Evolutionary conservation across 2,113 vertebrate species (phyloP), one percentile per base, ranked within the genome.

Genomic region (Oryzias javanicus): DNA sequence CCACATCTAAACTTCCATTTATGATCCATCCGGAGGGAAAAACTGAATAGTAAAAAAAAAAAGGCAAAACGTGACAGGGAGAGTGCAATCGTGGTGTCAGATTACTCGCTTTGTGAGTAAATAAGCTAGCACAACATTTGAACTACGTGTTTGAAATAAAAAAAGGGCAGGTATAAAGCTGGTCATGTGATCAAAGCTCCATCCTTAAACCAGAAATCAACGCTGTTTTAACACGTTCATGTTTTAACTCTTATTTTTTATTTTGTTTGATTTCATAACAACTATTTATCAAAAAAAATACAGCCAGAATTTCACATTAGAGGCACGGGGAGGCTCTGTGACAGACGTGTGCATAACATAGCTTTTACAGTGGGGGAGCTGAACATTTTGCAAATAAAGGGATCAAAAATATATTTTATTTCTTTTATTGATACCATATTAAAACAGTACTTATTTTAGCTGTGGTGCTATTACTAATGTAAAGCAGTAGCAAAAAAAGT

Each of bases 51-150:
- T 4, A 18, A 41, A n/a, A 41, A 20, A 46, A n/a, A 18, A 52
- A 57, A 62, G 61, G 70, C 70, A 85, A 67, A 62, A 54, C 57
- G 72, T 62, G 55, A 62, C 29, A 40, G 55, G 27, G 20, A 29
- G 76, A 60, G 56, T 67, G 55, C 46, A 51, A 63, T 45, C 25
- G 42, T 1, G 19, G 79, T 71, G 58, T 82, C 48, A 20, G 0
- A 50, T 82, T 73, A 76, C 74, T 42, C 3, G 40, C 48, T 29
- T 57, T 55, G 22, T 53, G 57, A n/a, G 48, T 51, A 16, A 25
- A 24, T 41, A 54, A 13, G 19, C 16, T 45, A 56, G 29, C 42
- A 18, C 8, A 8, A 27, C 1, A 20, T 49, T 81, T 12, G 8
- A 8, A 35, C 35, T 12, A 3, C 12, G 35, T 35, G 64, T 76